These are phyloP conservation scores for Plebejus melissa DNA, from an alignment of 2,888 invertebrate species.

Conservation along the genomic window DNA sequence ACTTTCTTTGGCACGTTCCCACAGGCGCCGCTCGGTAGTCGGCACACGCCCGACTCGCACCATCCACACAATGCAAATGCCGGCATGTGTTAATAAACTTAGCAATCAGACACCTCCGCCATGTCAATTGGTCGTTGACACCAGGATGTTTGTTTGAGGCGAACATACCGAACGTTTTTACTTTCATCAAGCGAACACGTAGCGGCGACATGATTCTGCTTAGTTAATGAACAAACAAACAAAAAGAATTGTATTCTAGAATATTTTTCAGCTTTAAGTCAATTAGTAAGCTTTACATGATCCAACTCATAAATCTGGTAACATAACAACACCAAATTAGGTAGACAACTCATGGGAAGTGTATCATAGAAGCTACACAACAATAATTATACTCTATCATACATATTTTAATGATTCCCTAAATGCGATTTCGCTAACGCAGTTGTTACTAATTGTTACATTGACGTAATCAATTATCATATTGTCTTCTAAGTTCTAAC, in stretches of 20 bases:
- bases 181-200: not conserved
- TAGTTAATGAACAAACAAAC: not conserved
- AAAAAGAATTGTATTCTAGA: not conserved
- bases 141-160: not conserved
- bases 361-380: too few relatives aligned
- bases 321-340: too few relatives aligned
- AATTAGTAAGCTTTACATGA: too few relatives aligned
- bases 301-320: too few relatives aligned
- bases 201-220: not conserved
- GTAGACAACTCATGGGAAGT: too few relatives aligned
- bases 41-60: constrained; percentile 39
- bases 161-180: not conserved
- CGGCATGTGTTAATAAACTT: constrained; percentile 15
- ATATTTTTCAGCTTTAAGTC: not conserved
- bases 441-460: not conserved
- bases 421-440: not conserved
- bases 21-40: constrained; percentile 40
- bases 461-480: not conserved
- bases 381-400: too few relatives aligned
- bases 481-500: not conserved
- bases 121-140: constrained; percentile 12
- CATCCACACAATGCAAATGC: constrained; percentile 29
- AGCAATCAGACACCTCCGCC: constrained; percentile 29
- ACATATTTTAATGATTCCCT: not conserved
- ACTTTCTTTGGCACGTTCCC: constrained; percentile 41